These are phyloP conservation scores for Ceyx margarethae DNA, from an alignment of 2,113 vertebrate species.

Conservation along the genomic window DNA sequence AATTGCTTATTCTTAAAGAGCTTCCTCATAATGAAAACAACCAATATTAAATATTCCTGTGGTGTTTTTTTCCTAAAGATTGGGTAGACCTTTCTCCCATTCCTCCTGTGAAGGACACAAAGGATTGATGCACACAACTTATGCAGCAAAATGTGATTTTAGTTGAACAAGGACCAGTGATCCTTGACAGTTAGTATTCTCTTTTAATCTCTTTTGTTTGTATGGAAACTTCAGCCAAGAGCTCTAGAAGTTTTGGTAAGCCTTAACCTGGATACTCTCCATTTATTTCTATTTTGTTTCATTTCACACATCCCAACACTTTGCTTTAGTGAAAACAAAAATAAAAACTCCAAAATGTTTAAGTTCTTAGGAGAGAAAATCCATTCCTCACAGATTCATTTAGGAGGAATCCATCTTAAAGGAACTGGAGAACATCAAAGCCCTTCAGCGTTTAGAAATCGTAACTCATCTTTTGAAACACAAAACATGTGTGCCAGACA, in stretches of 20 bases:
- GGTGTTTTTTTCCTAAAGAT: not conserved
- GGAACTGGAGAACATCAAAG: constrained; percentile 62
- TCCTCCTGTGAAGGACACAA: not conserved
- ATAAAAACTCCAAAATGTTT: not conserved
- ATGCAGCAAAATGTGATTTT: not conserved
- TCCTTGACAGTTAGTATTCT: not conserved
- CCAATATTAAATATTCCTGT: not conserved
- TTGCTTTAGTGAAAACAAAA: not conserved
- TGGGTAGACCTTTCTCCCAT: not conserved
- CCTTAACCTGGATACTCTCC: not conserved
- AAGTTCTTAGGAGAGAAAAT: constrained; percentile 13
- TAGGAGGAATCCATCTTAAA: constrained; percentile 11
- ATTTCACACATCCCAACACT: not conserved
- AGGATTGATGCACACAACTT: not conserved
- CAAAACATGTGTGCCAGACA: constrained; percentile 32
- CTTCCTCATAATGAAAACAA: not conserved
- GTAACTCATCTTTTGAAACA: constrained; percentile 51
- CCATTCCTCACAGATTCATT: constrained; percentile 17
- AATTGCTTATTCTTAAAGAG: not conserved
- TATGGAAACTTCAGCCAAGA: not conserved
- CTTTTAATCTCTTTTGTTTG: not conserved
- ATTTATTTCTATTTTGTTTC: not conserved
- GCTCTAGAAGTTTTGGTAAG: not conserved
- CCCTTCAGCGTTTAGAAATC: constrained; percentile 19
- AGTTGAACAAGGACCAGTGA: not conserved